Percentiles rank a stretch among this genome's conserved stretches.
Evolutionary conservation across 37 sponge, comb jelly and placozoan genomes (phyloP).

Genomic region (Beroe forskalii): DNA sequence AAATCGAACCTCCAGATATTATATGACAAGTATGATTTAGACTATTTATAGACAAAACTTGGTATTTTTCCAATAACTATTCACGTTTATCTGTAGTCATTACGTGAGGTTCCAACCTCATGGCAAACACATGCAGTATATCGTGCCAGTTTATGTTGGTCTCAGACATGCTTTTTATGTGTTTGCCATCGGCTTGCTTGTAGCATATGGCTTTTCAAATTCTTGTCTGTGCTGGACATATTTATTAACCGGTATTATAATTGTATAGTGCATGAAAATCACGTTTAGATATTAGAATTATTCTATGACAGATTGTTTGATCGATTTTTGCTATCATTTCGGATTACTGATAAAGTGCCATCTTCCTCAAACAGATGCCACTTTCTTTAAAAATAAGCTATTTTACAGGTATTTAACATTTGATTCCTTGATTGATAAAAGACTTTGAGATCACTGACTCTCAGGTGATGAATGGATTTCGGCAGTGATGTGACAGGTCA

Average conservation of each 20-base stretch:
- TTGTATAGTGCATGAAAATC: conserved; percentile 63
- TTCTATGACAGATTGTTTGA: conserved; percentile 62
- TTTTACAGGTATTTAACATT: conserved; percentile 53
- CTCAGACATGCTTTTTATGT: conserved; percentile 38
- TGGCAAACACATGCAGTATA: background rate
- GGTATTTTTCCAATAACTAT: too few relatives aligned
- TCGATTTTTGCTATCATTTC: conserved; percentile 58
- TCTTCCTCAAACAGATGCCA: conserved; percentile 36
- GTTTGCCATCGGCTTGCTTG: conserved; percentile 59
- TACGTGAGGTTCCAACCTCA: background rate
- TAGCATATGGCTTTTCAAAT: conserved; percentile 61
- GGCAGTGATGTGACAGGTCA: background rate
- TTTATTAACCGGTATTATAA: conserved; percentile 60
- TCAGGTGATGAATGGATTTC: background rate
- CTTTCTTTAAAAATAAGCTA: conserved; percentile 31
- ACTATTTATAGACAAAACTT: too few relatives aligned
- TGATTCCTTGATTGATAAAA: background rate
- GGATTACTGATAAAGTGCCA: conserved; percentile 26
- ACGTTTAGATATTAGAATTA: conserved; percentile 63
- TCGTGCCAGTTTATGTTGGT: background rate
- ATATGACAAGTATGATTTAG: too few relatives aligned
- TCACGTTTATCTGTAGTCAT: too few relatives aligned
- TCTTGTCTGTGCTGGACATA: conserved; percentile 64
- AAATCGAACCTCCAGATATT: too few relatives aligned
- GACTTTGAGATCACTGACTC: background rate